These are phyloP conservation scores for Charanyca ferruginea DNA, from an alignment of 2,888 invertebrate genomes.

Conservation along the genomic window DNA sequence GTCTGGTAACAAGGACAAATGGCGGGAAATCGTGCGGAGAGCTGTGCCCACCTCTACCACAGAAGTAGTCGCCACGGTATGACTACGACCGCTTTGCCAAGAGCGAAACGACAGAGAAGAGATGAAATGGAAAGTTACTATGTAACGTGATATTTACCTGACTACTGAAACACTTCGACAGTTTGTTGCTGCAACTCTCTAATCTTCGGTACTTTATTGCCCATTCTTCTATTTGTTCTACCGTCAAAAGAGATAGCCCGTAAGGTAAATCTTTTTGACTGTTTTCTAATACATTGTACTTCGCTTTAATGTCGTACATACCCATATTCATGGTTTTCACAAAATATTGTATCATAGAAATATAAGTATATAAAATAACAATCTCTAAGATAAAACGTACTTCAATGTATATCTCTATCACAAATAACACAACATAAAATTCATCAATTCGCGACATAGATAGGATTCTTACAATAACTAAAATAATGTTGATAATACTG, in stretches of 20 bases:
- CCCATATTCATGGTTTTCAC: constrained; percentile 5
- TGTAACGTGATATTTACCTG: constrained; percentile 23
- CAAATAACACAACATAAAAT: background rate
- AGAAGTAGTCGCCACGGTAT: too few species aligned
- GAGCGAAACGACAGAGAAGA: too few species aligned
- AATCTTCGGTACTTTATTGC: constrained; percentile 24
- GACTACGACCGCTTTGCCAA: too few species aligned
- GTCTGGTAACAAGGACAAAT: too few species aligned
- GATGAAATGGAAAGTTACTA: too few species aligned
- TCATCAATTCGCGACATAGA: too few species aligned
- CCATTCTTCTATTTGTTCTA: constrained; percentile 17
- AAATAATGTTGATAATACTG: background rate
- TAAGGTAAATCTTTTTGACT: background rate
- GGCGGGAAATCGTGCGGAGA: too few species aligned
- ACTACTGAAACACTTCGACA: constrained; percentile 21
- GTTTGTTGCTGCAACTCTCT: constrained; percentile 23
- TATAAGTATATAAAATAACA: constrained; percentile 20
- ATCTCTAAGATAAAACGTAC: constrained; percentile 24
- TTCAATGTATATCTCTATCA: constrained; percentile 28
- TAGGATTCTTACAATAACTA: background rate
- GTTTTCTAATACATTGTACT: background rate
- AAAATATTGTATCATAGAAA: constrained; percentile 18
- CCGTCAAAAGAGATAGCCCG: background rate
- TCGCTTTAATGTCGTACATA: constrained; percentile 3
- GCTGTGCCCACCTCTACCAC: too few species aligned